Evolutionary conservation across 2,113 vertebrate genomes (phyloP).

Genomic region (Saguinus imperator): DNA sequence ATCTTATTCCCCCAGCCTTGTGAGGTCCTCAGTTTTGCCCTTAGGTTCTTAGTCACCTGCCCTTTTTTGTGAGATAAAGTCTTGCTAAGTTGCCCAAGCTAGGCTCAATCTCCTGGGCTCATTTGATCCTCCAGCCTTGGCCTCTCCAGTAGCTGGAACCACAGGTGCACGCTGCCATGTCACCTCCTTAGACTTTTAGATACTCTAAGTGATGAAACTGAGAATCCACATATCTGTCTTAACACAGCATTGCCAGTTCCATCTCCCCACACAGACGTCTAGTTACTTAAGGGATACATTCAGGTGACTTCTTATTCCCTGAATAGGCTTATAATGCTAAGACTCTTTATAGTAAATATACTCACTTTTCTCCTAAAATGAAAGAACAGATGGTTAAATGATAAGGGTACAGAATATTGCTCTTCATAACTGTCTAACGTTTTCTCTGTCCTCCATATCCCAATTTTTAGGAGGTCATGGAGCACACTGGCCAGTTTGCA

Average conservation of each 20-base stretch:
- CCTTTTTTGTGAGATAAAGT: neutral
- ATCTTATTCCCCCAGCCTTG: neutral
- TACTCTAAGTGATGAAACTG: neutral
- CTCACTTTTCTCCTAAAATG: neutral
- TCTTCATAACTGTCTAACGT: neutral
- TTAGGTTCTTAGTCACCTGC: neutral
- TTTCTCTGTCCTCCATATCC: neutral
- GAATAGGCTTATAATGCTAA: slow-evolving; percentile 21
- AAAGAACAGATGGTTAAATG: slow-evolving; percentile 20
- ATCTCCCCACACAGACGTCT: neutral
- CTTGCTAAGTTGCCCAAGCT: neutral
- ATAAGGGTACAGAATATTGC: neutral
- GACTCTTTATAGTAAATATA: slow-evolving; percentile 30
- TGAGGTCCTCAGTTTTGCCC: neutral
- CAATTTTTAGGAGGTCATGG: neutral
- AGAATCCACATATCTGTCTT: neutral
- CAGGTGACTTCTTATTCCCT: neutral
- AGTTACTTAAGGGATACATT: slow-evolving; percentile 14
- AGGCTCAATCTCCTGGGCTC: neutral
- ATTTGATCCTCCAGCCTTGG: neutral
- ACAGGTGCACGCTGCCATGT: neutral
- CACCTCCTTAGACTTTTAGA: neutral
- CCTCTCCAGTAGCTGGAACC: neutral
- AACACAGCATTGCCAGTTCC: neutral
- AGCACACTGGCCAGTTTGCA: neutral